These are phyloP conservation scores for Malurus cyaneus DNA, from an alignment of 2,113 vertebrate species.

Conservation along the genomic window DNA sequence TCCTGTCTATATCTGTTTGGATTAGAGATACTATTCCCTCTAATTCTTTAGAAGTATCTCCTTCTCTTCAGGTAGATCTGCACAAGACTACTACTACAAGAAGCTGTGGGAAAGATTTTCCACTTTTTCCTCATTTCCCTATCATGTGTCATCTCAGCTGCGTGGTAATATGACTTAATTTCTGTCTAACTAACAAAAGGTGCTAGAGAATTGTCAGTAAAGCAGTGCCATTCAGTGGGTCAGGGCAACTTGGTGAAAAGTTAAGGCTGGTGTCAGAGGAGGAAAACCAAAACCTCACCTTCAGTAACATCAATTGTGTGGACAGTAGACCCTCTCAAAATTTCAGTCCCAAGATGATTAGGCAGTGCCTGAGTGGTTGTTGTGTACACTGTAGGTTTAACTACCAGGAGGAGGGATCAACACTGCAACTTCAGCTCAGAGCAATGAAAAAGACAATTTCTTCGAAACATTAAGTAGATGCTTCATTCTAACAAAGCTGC, in stretches of 20 bases:
- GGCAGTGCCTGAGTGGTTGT: not conserved
- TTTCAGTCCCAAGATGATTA: not conserved
- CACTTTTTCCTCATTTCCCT: not conserved
- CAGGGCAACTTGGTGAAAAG: not conserved
- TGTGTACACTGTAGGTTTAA: not conserved
- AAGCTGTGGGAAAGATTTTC: not conserved
- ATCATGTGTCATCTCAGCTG: not conserved
- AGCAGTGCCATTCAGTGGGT: not conserved
- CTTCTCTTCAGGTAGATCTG: not conserved
- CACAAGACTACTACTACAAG: not conserved
- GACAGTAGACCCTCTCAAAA: not conserved
- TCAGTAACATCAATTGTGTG: not conserved
- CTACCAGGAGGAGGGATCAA: not conserved
- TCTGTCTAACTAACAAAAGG: not conserved
- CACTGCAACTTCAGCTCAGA: not conserved
- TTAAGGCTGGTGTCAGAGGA: not conserved
- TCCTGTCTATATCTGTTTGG: not conserved
- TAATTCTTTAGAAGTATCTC: not conserved
- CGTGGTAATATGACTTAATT: not conserved
- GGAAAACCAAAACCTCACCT: not conserved
- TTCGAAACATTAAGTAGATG: not conserved
- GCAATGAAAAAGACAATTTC: not conserved
- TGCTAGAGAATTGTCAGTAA: not conserved
- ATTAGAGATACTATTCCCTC: not conserved
- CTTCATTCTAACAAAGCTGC: not conserved